Percentiles rank a stretch among this genome's conserved stretches.
Evolutionary conservation across 2,797 vertebrate genomes (phyloP).

Genomic region (Sparidentex hasta): DNA sequence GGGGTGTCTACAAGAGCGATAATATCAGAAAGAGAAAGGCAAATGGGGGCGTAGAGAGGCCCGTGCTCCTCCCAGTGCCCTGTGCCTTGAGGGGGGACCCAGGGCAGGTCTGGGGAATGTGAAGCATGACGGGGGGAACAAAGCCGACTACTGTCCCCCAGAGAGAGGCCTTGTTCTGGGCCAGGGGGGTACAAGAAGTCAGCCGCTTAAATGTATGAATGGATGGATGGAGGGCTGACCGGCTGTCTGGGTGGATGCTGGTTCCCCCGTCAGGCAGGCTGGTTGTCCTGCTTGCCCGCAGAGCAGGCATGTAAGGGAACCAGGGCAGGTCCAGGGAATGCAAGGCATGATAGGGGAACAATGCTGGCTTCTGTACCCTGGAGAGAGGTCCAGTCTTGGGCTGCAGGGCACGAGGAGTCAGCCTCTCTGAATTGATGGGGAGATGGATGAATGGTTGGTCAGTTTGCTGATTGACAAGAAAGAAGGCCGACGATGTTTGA

Average conservation of each 20-base stretch:
- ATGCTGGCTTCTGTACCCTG: constrained; percentile 84
- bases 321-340: constrained; percentile 83
- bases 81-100: constrained; percentile 78
- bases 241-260: constrained; percentile 64
- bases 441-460: constrained; percentile 45
- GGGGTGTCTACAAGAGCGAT: constrained; percentile 56
- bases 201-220: constrained; percentile 68
- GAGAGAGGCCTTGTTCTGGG: constrained; percentile 84
- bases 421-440: constrained; percentile 53
- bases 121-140: constrained; percentile 83
- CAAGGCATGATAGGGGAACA: constrained; percentile 83
- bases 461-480: constrained; percentile 45
- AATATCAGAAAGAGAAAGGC: constrained; percentile 69
- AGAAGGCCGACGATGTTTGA: constrained; percentile 11
- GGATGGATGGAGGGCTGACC: constrained; percentile 64
- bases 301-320: constrained; percentile 70
- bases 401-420: constrained; percentile 64
- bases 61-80: constrained; percentile 74
- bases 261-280: constrained; percentile 53
- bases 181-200: constrained; percentile 74
- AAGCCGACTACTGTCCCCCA: constrained; percentile 86
- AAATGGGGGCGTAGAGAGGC: constrained; percentile 66
- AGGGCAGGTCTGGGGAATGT: constrained; percentile 84
- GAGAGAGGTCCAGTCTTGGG: constrained; percentile 77
- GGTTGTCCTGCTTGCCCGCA: constrained; percentile 63